These are phyloP conservation scores for Ochlodes sylvanus DNA, from an alignment of 2,888 invertebrate genomes.

Conservation along the genomic window DNA sequence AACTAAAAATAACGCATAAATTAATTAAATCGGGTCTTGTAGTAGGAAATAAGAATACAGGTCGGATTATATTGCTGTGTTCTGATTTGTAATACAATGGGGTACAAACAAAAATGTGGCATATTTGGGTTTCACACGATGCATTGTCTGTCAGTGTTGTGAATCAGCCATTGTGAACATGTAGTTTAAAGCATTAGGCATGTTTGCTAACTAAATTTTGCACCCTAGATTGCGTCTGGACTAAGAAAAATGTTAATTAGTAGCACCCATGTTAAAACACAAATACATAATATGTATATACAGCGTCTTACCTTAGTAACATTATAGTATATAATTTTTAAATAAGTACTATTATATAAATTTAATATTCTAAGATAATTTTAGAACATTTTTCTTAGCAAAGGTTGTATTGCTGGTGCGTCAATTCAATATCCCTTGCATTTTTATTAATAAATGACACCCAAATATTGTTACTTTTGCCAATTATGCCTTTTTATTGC, in stretches of 20 bases:
- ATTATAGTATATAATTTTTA: no score
- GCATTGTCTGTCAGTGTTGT: slow-evolving; percentile 33
- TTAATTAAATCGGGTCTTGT: slow-evolving; percentile 1
- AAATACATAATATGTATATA: no score
- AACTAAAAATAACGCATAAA: slow-evolving; percentile 9
- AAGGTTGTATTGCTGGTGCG: slow-evolving; percentile 30
- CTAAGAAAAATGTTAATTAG: slow-evolving; percentile 32
- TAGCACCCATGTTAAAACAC: background rate
- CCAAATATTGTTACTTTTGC: slow-evolving; percentile 72
- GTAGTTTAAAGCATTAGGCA: slow-evolving; percentile 32
- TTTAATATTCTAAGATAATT: no score
- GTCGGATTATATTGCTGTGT: slow-evolving; percentile 21
- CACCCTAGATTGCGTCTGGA: slow-evolving; percentile 18
- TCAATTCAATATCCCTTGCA: slow-evolving; percentile 27
- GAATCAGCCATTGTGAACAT: slow-evolving; percentile 29
- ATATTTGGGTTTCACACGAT: slow-evolving; percentile 35
- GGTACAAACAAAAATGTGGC: slow-evolving; percentile 19
- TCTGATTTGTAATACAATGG: slow-evolving; percentile 24
- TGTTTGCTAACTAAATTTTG: slow-evolving; percentile 32
- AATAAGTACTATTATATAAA: no score
- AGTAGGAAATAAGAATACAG: slow-evolving; percentile 3
- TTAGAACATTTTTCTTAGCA: slow-evolving; percentile 32
- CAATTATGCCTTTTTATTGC: slow-evolving; percentile 80
- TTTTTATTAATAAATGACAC: slow-evolving; percentile 75
- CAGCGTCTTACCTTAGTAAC: no score